A percentile compares a stretch with the other conserved stretches of the same genome.
phyloP scores from a whole-genome alignment of 2,113 vertebrate genomes.

The Lutjanus erythropterus region DNA sequence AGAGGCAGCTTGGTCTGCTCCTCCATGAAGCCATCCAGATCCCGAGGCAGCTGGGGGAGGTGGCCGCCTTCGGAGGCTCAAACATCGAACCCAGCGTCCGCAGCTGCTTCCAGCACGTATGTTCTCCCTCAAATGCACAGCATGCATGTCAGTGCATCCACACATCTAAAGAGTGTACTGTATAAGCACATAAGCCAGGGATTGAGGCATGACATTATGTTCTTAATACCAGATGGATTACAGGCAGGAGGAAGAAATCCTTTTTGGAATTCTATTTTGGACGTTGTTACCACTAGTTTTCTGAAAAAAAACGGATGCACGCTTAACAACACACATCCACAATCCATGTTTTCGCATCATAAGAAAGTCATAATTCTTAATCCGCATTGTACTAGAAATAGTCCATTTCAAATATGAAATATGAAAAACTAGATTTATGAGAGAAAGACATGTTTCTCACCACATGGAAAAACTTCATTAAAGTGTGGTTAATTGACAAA shows the following conservation, averaged over 20 bases:
- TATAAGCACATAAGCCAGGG: neutral
- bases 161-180: neutral
- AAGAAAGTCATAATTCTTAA: neutral
- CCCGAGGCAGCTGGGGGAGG: constrained; percentile 95
- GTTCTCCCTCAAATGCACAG: constrained; percentile 51
- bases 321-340: neutral
- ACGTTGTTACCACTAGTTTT: neutral
- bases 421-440: neutral
- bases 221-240: constrained; percentile 6
- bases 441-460: neutral
- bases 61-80: constrained; percentile 96
- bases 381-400: too few relatives aligned
- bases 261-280: neutral
- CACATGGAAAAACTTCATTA: neutral
- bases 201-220: constrained; percentile 6
- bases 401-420: neutral
- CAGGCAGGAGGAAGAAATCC: neutral
- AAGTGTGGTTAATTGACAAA: neutral
- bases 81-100: constrained; percentile 98
- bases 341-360: neutral
- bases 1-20: constrained; percentile 93
- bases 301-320: neutral
- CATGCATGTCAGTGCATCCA: neutral
- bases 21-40: constrained; percentile 97
- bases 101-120: constrained; percentile 96